phyloP scores from a whole-genome alignment of 2,797 vertebrate genomes.

The Podarcis siculus region DNA sequence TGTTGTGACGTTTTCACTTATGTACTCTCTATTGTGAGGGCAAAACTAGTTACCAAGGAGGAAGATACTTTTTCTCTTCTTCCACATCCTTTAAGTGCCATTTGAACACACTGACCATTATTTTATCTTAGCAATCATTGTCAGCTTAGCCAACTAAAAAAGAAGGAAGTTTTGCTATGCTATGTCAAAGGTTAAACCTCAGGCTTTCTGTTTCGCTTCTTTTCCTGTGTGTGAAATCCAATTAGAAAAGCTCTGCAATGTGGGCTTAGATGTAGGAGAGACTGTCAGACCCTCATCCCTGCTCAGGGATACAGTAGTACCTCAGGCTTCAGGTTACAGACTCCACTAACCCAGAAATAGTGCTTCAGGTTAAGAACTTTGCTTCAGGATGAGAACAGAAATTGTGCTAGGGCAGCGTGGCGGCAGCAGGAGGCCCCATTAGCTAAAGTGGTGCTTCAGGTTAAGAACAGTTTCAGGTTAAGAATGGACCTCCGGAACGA shows the following conservation, averaged over 20 bases:
- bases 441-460: no score
- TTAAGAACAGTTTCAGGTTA: no score
- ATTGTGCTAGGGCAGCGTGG: no score
- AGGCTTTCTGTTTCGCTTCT: background rate
- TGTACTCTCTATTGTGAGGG: slow-evolving; percentile 5
- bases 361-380: no score
- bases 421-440: no score
- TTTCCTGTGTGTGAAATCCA: slow-evolving; percentile 44
- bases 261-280: background rate
- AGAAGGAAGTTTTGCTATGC: background rate
- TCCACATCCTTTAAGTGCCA: slow-evolving; percentile 12
- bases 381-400: no score
- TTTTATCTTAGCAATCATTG: background rate
- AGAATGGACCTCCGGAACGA: no score
- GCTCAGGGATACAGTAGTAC: no score
- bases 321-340: no score
- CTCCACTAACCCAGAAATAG: no score
- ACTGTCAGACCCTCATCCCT: no score
- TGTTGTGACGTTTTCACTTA: slow-evolving; percentile 57
- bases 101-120: slow-evolving; percentile 32
- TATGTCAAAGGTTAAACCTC: background rate
- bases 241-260: slow-evolving; percentile 54
- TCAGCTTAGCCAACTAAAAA: slow-evolving; percentile 25
- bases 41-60: slow-evolving; percentile 36
- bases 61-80: slow-evolving; percentile 33